Evolutionary conservation across 2,113 vertebrate genomes (phyloP).

Genomic region (Psilopsiagon aymara): DNA sequence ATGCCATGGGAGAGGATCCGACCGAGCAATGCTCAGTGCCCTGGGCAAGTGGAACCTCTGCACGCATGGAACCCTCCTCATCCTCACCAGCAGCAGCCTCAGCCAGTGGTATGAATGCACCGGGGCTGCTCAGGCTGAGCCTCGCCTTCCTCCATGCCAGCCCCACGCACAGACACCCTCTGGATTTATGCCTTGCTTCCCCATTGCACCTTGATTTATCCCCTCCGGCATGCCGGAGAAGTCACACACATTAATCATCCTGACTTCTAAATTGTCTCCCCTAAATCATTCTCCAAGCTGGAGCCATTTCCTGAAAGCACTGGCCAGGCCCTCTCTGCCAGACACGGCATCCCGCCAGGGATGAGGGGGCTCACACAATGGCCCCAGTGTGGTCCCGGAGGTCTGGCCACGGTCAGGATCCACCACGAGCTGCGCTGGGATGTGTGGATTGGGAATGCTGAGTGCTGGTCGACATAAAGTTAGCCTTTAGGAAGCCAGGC

Average conservation of each 20-base stretch:
- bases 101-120: rapidly evolving
- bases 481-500: background rate
- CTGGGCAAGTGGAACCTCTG: rapidly evolving
- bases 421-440: rapidly evolving
- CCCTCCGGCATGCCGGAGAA: conserved; percentile 9
- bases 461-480: background rate
- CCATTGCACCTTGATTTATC: conserved; percentile 41
- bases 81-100: background rate
- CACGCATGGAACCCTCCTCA: rapidly evolving
- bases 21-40: rapidly evolving
- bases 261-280: conserved; percentile 34
- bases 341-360: background rate
- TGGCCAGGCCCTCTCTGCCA: background rate
- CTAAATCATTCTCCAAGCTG: conserved; percentile 1
- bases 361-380: rapidly evolving
- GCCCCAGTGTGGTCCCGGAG: rapidly evolving
- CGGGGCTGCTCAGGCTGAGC: background rate
- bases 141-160: background rate
- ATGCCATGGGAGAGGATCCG: rapidly evolving
- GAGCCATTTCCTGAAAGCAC: background rate
- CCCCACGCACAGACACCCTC: background rate
- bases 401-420: background rate
- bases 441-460: background rate
- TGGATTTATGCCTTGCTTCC: conserved; percentile 9
- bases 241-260: conserved; percentile 61